phyloP scores from a whole-genome alignment of 2,888 invertebrate species.

The Meghimatium bilineatum region DNA sequence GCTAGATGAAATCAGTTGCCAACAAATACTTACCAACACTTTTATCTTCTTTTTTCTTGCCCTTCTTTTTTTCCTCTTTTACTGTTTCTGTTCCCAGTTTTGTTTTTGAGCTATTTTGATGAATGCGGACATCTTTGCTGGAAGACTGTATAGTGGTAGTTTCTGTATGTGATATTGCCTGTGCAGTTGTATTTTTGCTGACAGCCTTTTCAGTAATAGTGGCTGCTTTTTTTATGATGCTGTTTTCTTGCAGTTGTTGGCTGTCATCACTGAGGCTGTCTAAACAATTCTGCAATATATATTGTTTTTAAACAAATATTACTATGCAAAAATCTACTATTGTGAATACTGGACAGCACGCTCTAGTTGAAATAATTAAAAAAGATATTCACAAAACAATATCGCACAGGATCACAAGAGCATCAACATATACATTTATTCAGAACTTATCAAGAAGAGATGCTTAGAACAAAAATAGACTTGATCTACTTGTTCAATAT shows the following conservation, averaged over 20 bases:
- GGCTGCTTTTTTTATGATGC: not conserved
- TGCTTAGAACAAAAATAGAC: too few relatives aligned
- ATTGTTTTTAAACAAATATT: too few relatives aligned
- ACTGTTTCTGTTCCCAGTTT: conserved; percentile 35
- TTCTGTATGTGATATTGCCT: not conserved
- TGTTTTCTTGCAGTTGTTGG: not conserved
- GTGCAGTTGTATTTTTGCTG: not conserved
- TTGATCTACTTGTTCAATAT: too few relatives aligned
- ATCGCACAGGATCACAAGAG: too few relatives aligned
- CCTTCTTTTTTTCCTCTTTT: conserved; percentile 60
- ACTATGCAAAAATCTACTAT: too few relatives aligned
- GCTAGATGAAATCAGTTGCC: not conserved
- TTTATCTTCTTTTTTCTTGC: conserved; percentile 72
- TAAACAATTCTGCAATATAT: conserved; percentile 23
- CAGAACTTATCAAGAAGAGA: too few relatives aligned
- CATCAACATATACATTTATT: too few relatives aligned
- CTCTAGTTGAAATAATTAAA: too few relatives aligned
- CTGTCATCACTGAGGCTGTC: conserved; percentile 25
- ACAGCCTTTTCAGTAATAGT: not conserved
- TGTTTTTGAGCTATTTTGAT: conserved; percentile 19
- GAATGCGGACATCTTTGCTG: not conserved
- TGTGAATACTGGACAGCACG: too few relatives aligned
- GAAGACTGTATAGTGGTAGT: not conserved
- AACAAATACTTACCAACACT: conserved; percentile 64
- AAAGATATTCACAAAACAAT: too few relatives aligned